phyloP scores from a whole-genome alignment of 1,140 invertebrate genomes.

The Drosophila lini region DNA sequence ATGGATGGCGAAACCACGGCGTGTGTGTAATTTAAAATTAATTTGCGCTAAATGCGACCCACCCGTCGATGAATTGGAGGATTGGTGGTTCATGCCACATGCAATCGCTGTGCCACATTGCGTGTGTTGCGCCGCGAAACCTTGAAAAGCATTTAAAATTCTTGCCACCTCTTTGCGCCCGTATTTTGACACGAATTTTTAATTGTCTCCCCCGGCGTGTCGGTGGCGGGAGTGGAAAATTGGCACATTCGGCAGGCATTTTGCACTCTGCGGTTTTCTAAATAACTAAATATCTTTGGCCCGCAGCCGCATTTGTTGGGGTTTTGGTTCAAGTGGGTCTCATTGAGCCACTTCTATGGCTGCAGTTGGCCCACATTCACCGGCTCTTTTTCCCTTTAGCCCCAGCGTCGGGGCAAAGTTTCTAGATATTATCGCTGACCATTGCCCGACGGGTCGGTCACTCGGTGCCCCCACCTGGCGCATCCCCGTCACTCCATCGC shows the following conservation, averaged over 20 bases:
- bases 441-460: constrained; percentile 35
- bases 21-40: constrained; percentile 54
- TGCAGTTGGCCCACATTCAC: constrained; percentile 61
- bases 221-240: constrained; percentile 39
- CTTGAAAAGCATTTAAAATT: constrained; percentile 79
- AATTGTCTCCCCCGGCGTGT: constrained; percentile 46
- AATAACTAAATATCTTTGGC: constrained; percentile 71
- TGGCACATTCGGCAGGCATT: constrained; percentile 63
- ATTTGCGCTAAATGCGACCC: constrained; percentile 44
- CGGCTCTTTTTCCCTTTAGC: constrained; percentile 28
- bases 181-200: constrained; percentile 80
- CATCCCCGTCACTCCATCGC: constrained; percentile 3
- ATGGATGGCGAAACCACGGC: constrained; percentile 21
- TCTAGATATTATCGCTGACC: constrained; percentile 54
- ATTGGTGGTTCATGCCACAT: constrained; percentile 18
- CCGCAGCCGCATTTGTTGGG: constrained; percentile 64
- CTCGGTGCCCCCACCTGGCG: constrained; percentile 8
- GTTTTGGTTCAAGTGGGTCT: constrained; percentile 53
- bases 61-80: neutral
- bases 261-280: constrained; percentile 78
- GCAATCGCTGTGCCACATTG: constrained; percentile 63
- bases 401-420: constrained; percentile 34
- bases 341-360: constrained; percentile 70
- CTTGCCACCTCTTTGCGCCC: constrained; percentile 45
- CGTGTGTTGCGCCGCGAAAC: constrained; percentile 48